Evolutionary conservation across 2,888 invertebrate genomes (phyloP), one percentile per base, ranked within the genome.

Genomic region (Patella caerulea): DNA sequence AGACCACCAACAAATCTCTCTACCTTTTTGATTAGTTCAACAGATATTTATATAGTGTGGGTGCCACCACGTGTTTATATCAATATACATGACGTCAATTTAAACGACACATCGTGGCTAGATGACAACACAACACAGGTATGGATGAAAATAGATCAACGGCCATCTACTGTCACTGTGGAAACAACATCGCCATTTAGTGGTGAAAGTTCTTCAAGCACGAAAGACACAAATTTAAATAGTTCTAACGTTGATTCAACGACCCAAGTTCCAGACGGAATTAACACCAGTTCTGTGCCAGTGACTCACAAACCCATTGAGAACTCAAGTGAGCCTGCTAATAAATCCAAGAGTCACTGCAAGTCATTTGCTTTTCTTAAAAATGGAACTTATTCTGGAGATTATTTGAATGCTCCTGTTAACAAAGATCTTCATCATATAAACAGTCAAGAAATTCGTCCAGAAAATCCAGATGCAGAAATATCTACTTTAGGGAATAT

Each of bases 1-100:
- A 45, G 45, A 24, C 84, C 86, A 45, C 86, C 86, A 2, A 71
- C 71, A 15, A 85, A 86, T 78, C 74, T 88, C 24, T 84, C 83
- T 5, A 76, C 82, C 1, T 81, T 79, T 17, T 80, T 79, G 29
- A 78, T 78, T 0, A 78, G 78, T 19, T 55, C 76, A 0, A 81
- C 71, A 2, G 81, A 75, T 71, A 81, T 83, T 0, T 82, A 81
- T 71, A 29, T 88, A 15, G 82, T 79, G 69, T 88, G 88, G 88
- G 81, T 78, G 54, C 78, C 81, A 34, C 86, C 87, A 24, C 70
- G 69, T 2, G 73, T 81, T n/a, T 81, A 81, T 71, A 45, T 9
- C 45, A 53, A 70, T 11, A 17, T 69, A 29, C 78, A 82, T 45
- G 79, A 82, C 56, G 76, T 82, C 15, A 29, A 77, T 75, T 55